phyloP scores from a whole-genome alignment of 2,888 invertebrate genomes.

The Clostera curtula region DNA sequence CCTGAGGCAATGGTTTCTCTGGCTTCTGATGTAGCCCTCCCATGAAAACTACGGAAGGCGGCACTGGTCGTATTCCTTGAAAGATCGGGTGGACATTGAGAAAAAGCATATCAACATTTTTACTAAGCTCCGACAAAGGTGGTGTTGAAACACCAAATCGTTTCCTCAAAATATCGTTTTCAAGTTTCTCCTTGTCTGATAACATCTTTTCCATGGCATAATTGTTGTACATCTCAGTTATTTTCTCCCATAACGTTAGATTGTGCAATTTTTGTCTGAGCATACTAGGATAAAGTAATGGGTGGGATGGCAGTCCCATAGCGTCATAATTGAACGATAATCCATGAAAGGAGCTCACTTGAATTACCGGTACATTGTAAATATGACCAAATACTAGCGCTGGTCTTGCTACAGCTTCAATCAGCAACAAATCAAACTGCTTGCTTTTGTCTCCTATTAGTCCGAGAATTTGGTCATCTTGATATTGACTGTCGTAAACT shows the following conservation, averaged over 20 bases:
- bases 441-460: conserved; percentile 11
- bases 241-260: neutral
- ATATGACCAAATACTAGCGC: conserved; percentile 13
- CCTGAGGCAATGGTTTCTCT: too few species aligned
- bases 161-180: neutral
- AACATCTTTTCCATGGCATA: neutral
- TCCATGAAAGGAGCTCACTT: conserved; percentile 13
- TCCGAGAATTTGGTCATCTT: conserved; percentile 11
- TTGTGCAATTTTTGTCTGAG: neutral
- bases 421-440: conserved; percentile 19
- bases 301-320: conserved; percentile 9
- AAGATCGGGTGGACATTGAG: conserved; percentile 26
- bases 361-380: conserved; percentile 22
- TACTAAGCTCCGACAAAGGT: neutral
- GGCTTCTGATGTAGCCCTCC: too few species aligned
- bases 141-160: neutral
- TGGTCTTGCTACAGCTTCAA: conserved; percentile 13
- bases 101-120: neutral
- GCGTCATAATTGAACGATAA: conserved; percentile 3
- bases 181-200: neutral
- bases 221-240: neutral
- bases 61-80: neutral
- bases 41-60: neutral
- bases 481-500: conserved; percentile 4
- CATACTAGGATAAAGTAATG: neutral